phyloP scores from a whole-genome alignment of 1,140 invertebrate genomes.

The Lepidurus packardi region DNA sequence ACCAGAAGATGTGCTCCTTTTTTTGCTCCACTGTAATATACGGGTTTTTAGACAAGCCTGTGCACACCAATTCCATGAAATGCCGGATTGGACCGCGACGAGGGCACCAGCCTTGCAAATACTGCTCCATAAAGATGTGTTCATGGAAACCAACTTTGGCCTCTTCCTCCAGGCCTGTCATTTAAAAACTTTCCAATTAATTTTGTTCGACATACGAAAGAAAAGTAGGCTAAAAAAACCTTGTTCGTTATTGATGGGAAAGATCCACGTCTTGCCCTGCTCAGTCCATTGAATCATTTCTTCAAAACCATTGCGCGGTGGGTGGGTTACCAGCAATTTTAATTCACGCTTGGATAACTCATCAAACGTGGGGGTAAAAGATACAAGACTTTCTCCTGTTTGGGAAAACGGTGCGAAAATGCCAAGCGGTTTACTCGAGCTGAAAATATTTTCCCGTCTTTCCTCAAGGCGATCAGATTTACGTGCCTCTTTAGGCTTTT shows the following conservation, averaged over 20 bases:
- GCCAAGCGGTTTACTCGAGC: constrained; percentile 51
- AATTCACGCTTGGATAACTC: constrained; percentile 58
- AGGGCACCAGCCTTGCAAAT: constrained; percentile 84
- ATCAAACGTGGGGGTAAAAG: constrained; percentile 62
- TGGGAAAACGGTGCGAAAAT: constrained; percentile 51
- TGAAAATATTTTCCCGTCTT: constrained; percentile 50
- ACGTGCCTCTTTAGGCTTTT: constrained; percentile 1
- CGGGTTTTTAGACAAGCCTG: constrained; percentile 91
- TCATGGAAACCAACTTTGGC: constrained; percentile 74
- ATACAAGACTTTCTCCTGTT: constrained; percentile 42
- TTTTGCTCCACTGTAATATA: constrained; percentile 83
- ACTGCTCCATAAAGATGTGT: constrained; percentile 85
- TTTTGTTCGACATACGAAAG: constrained; percentile 3
- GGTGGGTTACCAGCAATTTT: constrained; percentile 55
- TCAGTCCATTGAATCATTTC: constrained; percentile 93
- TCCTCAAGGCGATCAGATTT: background rate
- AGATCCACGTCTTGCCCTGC: constrained; percentile 90
- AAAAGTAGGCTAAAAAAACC: constrained; percentile 52
- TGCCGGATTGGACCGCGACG: constrained; percentile 78
- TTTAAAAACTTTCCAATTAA: constrained; percentile 28
- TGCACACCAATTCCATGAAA: constrained; percentile 94
- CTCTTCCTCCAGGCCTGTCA: constrained; percentile 70
- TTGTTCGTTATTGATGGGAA: constrained; percentile 96
- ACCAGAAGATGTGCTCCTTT: constrained; percentile 86
- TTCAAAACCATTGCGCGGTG: constrained; percentile 82